Evolutionary conservation across 2,797 vertebrate genomes (phyloP), one percentile per base, ranked within the genome.

Genomic region (Erithacus rubecula): DNA sequence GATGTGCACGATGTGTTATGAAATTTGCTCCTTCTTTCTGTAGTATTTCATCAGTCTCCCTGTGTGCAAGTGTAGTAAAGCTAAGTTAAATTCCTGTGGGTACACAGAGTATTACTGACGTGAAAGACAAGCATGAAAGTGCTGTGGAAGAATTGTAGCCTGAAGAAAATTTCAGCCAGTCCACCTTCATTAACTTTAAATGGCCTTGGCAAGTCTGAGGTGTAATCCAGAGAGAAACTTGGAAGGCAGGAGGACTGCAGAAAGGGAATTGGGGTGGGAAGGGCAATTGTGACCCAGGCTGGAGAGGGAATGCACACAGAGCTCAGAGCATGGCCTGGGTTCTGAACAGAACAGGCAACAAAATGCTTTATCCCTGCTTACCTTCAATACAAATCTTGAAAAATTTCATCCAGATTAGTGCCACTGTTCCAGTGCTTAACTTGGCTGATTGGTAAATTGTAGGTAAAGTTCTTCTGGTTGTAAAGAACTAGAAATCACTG

Each of bases 121-220:
- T 24, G 59, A 92, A 84, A 91, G 92, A 72, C 72, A 39, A 71
- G 44, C 46, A 43, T 81, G 69, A 72, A 94, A 83, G 69, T 4
- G 1, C 67, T 67, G 65, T 37, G 86, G 84, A 91, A 72, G 92
- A 94, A 92, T 71, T 93, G 49, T 93, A 95, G 95, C 94, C 94
- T 76, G 72, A 72, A 86, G 96, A 76, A 83, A 81, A 63, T 65
- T 93, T 92, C 94, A 96, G 55, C 79, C 90, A 94, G 80, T 94
- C 91, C 83, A 84, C 93, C 74, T 86, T 93, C 62, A 83, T 96
- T 95, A 94, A 87, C 59, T 88, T 91, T 89, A 93, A 83, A 37
- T 24, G 63, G 91, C 46, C 65, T 79, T 75, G 59, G 87, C 63
- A 93, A 81, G 23, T 90, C 67, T 74, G 80, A 95, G 93, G 80